A percentile compares a stretch with the other conserved stretches of the same genome.
phyloP scores from a whole-genome alignment of 2,113 vertebrate genomes.

The Heterotilapia buettikoferi region DNA sequence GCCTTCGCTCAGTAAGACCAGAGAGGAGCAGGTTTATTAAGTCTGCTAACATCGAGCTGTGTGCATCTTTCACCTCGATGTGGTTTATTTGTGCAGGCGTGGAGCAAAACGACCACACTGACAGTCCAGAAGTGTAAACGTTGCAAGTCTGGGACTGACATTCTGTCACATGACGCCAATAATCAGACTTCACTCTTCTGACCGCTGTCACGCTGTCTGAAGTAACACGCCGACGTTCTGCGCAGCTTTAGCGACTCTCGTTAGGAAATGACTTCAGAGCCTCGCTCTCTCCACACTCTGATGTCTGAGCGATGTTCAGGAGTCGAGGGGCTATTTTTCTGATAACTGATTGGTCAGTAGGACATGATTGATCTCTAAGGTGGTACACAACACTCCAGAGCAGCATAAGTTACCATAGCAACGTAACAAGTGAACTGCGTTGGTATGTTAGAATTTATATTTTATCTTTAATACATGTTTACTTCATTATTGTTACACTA shows the following conservation, averaged over 20 bases:
- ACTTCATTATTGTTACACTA: not conserved
- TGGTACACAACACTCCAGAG: not conserved
- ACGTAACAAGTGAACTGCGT: not conserved
- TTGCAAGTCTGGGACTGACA: not conserved
- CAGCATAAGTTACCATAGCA: not conserved
- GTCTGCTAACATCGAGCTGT: not conserved
- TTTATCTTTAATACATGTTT: not conserved
- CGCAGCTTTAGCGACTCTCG: not conserved
- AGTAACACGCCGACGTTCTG: not conserved
- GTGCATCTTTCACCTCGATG: fast-evolving
- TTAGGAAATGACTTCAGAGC: not conserved
- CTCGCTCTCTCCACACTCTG: not conserved
- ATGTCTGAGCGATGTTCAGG: not conserved
- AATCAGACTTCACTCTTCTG: not conserved
- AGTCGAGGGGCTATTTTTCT: not conserved
- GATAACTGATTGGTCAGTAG: not conserved
- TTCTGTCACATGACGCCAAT: not conserved
- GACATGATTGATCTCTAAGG: not conserved
- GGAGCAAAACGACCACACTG: not conserved
- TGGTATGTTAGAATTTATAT: not conserved
- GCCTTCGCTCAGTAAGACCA: not conserved
- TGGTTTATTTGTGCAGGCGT: not conserved
- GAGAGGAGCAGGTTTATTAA: not conserved
- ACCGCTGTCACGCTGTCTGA: not conserved
- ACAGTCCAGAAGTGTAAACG: not conserved